Evolutionary conservation across 2,797 vertebrate genomes (phyloP).

Genomic region (Tragelaphus eurycerus): DNA sequence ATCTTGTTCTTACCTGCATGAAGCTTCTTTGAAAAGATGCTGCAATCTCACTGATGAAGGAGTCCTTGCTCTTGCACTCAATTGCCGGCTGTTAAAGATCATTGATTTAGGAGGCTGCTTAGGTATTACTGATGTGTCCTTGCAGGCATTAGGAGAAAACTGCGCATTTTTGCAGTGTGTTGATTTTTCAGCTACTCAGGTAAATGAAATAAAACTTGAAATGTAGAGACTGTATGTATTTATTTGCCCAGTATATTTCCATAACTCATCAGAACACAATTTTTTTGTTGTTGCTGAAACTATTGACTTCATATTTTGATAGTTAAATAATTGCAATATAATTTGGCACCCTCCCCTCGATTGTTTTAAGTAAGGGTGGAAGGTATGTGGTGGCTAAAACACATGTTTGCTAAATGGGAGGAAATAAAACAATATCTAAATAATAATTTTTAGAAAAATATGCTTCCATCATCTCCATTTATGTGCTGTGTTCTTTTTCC

Average conservation of each 20-base stretch:
- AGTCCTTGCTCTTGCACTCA: conserved; percentile 85
- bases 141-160: conserved; percentile 87
- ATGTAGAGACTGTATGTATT: not conserved
- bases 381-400: not conserved
- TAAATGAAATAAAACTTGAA: conserved; percentile 68
- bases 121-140: conserved; percentile 85
- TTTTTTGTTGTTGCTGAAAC: not conserved
- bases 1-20: conserved; percentile 85
- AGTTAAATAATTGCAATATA: not conserved
- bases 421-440: conserved; percentile 1
- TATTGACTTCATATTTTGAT: not conserved
- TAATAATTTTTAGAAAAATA: not conserved
- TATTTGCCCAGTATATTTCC: not conserved
- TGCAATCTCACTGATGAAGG: conserved; percentile 86
- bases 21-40: conserved; percentile 86
- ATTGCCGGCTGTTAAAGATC: conserved; percentile 86
- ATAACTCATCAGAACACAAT: not conserved
- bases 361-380: conserved; percentile 19
- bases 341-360: not conserved
- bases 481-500: not conserved
- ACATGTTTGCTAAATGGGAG: not conserved
- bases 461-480: not conserved
- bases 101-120: conserved; percentile 86
- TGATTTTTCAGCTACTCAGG: conserved; percentile 88
- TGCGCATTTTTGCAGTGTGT: conserved; percentile 87